Evolutionary conservation across 2,888 invertebrate species (phyloP).

Genomic region (Parochlus steinenii): DNA sequence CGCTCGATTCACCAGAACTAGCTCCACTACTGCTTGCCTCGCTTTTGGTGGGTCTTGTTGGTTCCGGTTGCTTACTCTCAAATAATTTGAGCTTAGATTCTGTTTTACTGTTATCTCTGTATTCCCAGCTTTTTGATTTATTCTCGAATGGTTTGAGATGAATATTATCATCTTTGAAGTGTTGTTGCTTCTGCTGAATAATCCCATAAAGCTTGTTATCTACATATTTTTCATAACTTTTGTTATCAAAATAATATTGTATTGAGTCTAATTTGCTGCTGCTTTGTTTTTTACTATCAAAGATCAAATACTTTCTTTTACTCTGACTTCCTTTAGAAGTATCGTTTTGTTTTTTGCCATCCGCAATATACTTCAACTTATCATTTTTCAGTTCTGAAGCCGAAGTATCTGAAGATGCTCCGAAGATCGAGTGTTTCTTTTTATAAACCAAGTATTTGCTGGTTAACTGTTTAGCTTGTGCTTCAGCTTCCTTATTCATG

Average conservation of each 20-base stretch:
- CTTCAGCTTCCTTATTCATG: too few relatives aligned
- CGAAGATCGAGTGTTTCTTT: constrained; percentile 10
- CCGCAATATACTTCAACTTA: constrained; percentile 9
- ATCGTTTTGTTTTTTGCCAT: not conserved
- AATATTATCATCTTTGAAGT: constrained; percentile 13
- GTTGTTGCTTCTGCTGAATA: constrained; percentile 13
- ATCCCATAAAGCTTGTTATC: constrained; percentile 15
- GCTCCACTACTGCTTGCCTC: constrained; percentile 6
- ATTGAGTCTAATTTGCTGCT: constrained; percentile 14
- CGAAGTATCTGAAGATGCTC: constrained; percentile 1
- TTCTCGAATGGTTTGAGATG: constrained; percentile 7
- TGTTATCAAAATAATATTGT: constrained; percentile 15
- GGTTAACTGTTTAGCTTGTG: not conserved
- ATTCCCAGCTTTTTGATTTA: constrained; percentile 15
- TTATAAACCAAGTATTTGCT: constrained; percentile 10
- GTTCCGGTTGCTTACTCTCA: constrained; percentile 1
- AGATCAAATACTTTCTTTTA: constrained; percentile 11
- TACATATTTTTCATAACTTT: constrained; percentile 15
- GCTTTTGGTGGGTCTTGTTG: constrained; percentile 1
- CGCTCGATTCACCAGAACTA: constrained; percentile 8
- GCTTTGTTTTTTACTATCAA: constrained; percentile 10
- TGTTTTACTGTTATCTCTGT: constrained; percentile 12
- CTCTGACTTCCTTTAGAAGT: constrained; percentile 5
- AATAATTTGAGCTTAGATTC: constrained; percentile 9
- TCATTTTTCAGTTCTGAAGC: too few relatives aligned